A percentile compares a stretch with the other conserved stretches of the same genome.
Evolutionary conservation across 2,797 vertebrate genomes (phyloP).

Genomic region (Sarcophilus harrisii): DNA sequence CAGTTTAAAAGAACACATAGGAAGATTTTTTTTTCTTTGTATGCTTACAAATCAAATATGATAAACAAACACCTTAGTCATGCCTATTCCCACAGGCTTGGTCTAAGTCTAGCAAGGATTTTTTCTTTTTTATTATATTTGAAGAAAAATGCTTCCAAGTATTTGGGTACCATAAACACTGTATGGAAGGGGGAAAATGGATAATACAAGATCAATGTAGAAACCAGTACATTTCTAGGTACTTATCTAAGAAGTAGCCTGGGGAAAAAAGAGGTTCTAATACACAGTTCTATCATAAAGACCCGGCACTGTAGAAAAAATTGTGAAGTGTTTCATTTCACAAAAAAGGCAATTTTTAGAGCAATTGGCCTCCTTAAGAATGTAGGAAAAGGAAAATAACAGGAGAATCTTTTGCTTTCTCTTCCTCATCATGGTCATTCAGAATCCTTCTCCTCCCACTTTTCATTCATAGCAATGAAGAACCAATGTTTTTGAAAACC

Average conservation of each 20-base stretch:
- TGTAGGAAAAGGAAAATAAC: not conserved
- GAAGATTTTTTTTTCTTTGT: not conserved
- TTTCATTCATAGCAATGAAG: constrained; percentile 11
- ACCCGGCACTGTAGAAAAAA: not conserved
- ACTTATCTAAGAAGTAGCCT: not conserved
- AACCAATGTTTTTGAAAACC: not conserved
- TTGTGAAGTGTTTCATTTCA: constrained; percentile 16
- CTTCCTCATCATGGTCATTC: constrained; percentile 15
- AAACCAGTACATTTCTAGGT: not conserved
- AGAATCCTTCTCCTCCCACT: not conserved
- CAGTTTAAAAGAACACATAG: constrained; percentile 2
- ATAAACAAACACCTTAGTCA: not conserved
- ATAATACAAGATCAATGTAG: not conserved
- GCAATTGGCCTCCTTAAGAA: not conserved
- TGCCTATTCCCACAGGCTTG: not conserved
- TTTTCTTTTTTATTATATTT: constrained; percentile 11
- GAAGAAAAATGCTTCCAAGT: constrained; percentile 1
- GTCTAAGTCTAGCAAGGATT: not conserved
- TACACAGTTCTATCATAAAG: constrained; percentile 10
- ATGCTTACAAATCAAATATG: not conserved
- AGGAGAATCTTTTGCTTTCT: not conserved
- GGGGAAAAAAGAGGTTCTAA: not conserved
- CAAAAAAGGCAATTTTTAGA: constrained; percentile 25
- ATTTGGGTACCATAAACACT: not conserved
- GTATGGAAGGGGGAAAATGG: not conserved